phyloP scores from a whole-genome alignment of 2,888 invertebrate genomes.

The Marronus borbonicus region DNA sequence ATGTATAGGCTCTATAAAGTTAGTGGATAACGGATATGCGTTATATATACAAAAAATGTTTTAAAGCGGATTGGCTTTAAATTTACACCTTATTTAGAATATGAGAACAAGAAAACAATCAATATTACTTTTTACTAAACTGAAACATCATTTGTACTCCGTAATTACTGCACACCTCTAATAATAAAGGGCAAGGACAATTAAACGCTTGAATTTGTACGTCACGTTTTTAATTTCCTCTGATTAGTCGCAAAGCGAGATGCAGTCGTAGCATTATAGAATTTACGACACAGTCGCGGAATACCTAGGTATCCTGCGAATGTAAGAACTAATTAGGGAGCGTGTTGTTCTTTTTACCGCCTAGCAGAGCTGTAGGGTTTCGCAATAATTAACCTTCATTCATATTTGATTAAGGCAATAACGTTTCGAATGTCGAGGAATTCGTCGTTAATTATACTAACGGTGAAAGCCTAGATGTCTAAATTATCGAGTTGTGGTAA shows the following conservation, averaged over 20 bases:
- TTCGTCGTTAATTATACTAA: slow-evolving; percentile 7
- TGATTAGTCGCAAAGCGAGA: slow-evolving; percentile 9
- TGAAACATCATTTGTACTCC: neutral
- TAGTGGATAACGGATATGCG: too few relatives aligned
- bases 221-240: slow-evolving; percentile 29
- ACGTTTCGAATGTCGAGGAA: slow-evolving; percentile 1
- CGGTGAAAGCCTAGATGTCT: neutral
- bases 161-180: neutral
- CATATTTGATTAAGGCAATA: slow-evolving; percentile 19
- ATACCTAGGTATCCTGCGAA: slow-evolving; percentile 9
- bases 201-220: slow-evolving; percentile 23
- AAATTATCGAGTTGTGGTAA: neutral
- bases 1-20: too few relatives aligned
- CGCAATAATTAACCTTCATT: slow-evolving; percentile 27
- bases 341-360: slow-evolving; percentile 18
- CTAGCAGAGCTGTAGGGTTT: neutral
- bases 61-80: too few relatives aligned
- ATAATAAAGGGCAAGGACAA: neutral
- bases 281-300: slow-evolving; percentile 21
- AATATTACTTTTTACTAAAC: too few relatives aligned
- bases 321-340: slow-evolving; percentile 18
- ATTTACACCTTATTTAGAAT: too few relatives aligned
- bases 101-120: too few relatives aligned
- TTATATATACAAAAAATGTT: too few relatives aligned
- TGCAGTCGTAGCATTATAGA: slow-evolving; percentile 16